A percentile compares a stretch with the other conserved stretches of the same genome.
phyloP scores from a whole-genome alignment of 1,140 invertebrate genomes.

The Drosophila watanabei region DNA sequence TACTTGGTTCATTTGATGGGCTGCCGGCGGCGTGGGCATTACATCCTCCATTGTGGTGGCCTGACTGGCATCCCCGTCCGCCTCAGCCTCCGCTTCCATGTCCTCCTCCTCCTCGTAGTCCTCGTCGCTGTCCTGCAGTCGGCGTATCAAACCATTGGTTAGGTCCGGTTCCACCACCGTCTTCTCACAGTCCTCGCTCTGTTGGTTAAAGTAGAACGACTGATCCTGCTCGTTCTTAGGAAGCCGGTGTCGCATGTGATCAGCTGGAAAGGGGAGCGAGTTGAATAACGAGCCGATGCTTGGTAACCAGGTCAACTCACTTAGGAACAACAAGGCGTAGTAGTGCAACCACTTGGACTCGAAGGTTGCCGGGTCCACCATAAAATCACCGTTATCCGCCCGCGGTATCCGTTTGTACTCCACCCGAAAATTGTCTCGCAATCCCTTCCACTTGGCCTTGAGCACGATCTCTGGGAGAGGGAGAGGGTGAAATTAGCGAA shows the following conservation, averaged over 20 bases:
- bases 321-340: constrained; percentile 80
- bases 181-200: constrained; percentile 81
- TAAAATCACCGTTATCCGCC: constrained; percentile 78
- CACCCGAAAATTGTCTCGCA: constrained; percentile 84
- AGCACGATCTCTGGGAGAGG: constrained; percentile 75
- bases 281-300: background rate
- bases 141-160: constrained; percentile 79
- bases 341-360: constrained; percentile 85
- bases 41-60: constrained; percentile 57
- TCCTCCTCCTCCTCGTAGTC: constrained; percentile 83
- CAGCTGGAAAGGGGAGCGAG: constrained; percentile 46
- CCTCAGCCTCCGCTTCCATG: constrained; percentile 62
- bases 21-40: constrained; percentile 74
- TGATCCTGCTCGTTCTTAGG: constrained; percentile 83
- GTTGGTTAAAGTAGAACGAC: constrained; percentile 80
- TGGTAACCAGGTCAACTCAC: constrained; percentile 50
- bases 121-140: constrained; percentile 80
- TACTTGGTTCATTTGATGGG: constrained; percentile 73
- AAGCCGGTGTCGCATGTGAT: constrained; percentile 83
- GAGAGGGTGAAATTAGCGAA: background rate
- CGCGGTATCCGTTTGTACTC: constrained; percentile 85
- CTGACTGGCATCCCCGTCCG: constrained; percentile 65
- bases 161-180: constrained; percentile 82
- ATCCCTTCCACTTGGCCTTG: constrained; percentile 85
- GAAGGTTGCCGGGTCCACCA: constrained; percentile 79